Conservation (phyloP, 1,140 invertebrate species). For the Fopius arisanus region DNA sequence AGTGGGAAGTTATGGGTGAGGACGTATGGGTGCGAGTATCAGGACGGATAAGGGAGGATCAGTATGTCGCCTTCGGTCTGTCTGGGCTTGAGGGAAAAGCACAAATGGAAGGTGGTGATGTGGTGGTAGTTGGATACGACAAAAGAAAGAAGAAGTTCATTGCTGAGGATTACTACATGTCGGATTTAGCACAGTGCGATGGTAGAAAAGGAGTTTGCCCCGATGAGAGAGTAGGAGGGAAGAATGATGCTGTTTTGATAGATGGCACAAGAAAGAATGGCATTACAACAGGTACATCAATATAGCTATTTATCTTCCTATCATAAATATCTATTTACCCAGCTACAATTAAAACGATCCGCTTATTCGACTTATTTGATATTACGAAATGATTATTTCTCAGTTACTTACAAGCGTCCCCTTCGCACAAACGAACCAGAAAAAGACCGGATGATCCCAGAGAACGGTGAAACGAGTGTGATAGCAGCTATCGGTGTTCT, state of each 20-base stretch:
- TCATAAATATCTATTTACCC: neutral
- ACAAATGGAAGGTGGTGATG: constrained; percentile 82
- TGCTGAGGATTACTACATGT: constrained; percentile 87
- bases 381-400: constrained; percentile 17
- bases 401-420: constrained; percentile 78
- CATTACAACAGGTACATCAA: constrained; percentile 71
- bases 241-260: constrained; percentile 79
- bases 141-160: constrained; percentile 73
- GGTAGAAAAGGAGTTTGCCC: constrained; percentile 85
- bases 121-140: constrained; percentile 85
- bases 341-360: too few species aligned
- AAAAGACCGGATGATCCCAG: constrained; percentile 75
- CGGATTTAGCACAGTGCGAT: constrained; percentile 82
- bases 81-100: constrained; percentile 77
- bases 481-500: constrained; percentile 90
- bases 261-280: constrained; percentile 80
- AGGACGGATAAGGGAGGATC: constrained; percentile 79
- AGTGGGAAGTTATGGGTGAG: constrained; percentile 80
- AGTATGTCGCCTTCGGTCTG: constrained; percentile 89
- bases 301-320: neutral
- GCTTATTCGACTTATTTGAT: too few species aligned
- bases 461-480: constrained; percentile 72
- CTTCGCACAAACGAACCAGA: constrained; percentile 77
- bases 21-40: constrained; percentile 79
- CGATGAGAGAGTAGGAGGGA: constrained; percentile 81